These are phyloP conservation scores for Callospermophilus lateralis DNA, from an alignment of 2,113 vertebrate species.

Conservation along the genomic window DNA sequence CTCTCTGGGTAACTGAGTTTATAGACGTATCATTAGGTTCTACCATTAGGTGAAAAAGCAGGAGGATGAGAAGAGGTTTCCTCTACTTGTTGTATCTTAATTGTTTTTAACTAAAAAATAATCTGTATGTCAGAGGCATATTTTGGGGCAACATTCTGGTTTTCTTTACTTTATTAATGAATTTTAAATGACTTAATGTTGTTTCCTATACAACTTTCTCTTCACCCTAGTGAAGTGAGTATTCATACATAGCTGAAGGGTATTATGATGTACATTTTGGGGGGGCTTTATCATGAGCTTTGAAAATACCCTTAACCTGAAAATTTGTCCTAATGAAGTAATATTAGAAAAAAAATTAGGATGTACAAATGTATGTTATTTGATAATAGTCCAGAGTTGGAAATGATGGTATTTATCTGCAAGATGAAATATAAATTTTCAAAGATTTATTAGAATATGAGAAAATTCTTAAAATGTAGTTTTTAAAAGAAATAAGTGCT, in stretches of 20 bases:
- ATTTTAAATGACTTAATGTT: no score
- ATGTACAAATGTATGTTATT: no score
- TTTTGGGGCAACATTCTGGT: background rate
- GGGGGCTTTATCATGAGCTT: no score
- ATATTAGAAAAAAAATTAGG: no score
- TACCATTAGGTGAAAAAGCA: background rate
- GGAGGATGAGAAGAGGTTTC: background rate
- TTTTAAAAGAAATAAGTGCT: constrained; percentile 10
- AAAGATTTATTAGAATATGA: background rate
- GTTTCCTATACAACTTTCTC: no score
- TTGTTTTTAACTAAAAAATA: background rate
- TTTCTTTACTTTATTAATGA: background rate
- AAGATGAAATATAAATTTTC: background rate
- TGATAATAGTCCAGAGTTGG: no score
- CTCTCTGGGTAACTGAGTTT: background rate
- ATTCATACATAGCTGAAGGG: no score
- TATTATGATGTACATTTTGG: no score
- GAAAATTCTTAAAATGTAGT: background rate
- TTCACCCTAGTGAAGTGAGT: no score
- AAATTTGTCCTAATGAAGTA: no score
- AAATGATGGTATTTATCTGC: no score
- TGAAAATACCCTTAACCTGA: no score
- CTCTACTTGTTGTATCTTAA: background rate
- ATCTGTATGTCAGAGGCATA: background rate
- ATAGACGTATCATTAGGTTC: background rate